These are phyloP conservation scores for Gastrophysa polygoni DNA, from an alignment of 2,888 invertebrate species.

Conservation along the genomic window DNA sequence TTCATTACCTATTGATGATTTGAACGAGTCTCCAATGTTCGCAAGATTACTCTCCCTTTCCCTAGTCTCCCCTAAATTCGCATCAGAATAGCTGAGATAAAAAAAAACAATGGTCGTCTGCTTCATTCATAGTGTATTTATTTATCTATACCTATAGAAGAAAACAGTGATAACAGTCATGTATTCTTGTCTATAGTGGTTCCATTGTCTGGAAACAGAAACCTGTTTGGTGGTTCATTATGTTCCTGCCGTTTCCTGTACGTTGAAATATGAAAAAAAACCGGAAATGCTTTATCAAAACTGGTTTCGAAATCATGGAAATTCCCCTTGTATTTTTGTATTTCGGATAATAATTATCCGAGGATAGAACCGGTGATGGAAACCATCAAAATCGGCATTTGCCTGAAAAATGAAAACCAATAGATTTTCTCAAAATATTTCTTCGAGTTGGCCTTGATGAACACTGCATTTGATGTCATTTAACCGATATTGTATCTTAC, in stretches of 20 bases:
- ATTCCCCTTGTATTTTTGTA: no score
- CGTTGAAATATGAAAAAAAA: neutral
- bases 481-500: no score
- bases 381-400: no score
- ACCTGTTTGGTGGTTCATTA: neutral
- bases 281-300: neutral
- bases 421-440: no score
- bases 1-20: no score
- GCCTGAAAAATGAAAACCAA: no score
- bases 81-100: neutral
- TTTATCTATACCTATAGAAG: no score
- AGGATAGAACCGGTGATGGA: no score
- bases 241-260: no score
- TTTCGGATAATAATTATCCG: no score
- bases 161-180: neutral
- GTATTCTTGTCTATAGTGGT: neutral
- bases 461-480: no score
- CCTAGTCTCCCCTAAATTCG: neutral
- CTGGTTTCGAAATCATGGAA: neutral
- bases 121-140: neutral
- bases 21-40: neutral
- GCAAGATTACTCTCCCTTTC: neutral
- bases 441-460: no score
- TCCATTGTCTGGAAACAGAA: neutral
- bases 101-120: neutral